Evolutionary conservation across 2,113 vertebrate genomes (phyloP).

Genomic region (Hippocampus mohnikei): DNA sequence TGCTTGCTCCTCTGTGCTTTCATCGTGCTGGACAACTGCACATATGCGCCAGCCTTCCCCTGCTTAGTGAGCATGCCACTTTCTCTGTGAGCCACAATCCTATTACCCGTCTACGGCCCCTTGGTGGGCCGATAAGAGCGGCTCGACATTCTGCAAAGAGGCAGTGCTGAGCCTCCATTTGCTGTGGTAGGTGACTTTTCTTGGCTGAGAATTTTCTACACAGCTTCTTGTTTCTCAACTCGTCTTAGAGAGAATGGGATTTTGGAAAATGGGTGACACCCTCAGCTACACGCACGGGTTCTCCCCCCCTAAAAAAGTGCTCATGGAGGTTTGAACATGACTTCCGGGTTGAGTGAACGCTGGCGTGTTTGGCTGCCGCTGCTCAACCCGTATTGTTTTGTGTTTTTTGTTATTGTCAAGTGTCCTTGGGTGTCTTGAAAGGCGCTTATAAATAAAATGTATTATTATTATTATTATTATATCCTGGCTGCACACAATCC

Average conservation of each 20-base stretch:
- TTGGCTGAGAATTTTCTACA: constrained; percentile 40
- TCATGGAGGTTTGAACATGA: not conserved
- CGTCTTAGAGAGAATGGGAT: constrained; percentile 49
- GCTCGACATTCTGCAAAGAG: constrained; percentile 34
- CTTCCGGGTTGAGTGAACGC: no score
- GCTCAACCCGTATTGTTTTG: no score
- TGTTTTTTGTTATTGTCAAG: no score
- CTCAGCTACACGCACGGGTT: not conserved
- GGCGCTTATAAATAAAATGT: no score
- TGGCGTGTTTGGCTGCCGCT: no score
- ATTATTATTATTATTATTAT: no score
- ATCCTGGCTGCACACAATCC: not conserved
- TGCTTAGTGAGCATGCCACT: constrained; percentile 55
- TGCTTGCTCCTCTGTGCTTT: constrained; percentile 42
- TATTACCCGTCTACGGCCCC: constrained; percentile 59
- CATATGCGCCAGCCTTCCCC: constrained; percentile 43
- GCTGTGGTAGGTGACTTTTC: constrained; percentile 61
- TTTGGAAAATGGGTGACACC: constrained; percentile 31
- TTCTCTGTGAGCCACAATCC: constrained; percentile 64
- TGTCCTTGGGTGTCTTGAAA: no score
- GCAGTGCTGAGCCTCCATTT: constrained; percentile 50
- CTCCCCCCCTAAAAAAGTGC: constrained; percentile 15
- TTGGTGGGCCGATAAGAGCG: constrained; percentile 59
- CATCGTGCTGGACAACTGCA: constrained; percentile 52
- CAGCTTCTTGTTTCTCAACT: constrained; percentile 31